Conservation (phyloP, 2,113 vertebrate genomes). For the Sapayoa aenigma region DNA sequence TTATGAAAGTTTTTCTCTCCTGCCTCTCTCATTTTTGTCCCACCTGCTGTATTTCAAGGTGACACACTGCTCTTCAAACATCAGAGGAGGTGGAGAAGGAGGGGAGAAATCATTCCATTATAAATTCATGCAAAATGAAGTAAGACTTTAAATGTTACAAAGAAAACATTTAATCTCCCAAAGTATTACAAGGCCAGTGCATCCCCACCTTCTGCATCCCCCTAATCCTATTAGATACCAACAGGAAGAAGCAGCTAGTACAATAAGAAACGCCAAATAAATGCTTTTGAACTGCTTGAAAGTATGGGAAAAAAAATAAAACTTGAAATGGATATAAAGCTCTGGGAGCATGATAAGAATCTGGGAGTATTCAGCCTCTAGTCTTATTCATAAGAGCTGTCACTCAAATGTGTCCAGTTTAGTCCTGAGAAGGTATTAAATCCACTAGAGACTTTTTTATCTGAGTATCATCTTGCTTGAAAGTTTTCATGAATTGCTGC, state of each 20-base stretch:
- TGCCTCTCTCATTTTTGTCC: not conserved
- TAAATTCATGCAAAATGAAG: not conserved
- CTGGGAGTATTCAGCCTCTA: not conserved
- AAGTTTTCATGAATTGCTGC: not conserved
- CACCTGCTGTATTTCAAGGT: conserved; percentile 15
- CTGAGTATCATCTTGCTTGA: not conserved
- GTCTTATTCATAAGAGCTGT: not conserved
- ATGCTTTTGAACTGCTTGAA: not conserved
- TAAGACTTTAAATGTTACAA: not conserved
- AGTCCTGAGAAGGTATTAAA: not conserved
- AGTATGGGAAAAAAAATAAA: not conserved
- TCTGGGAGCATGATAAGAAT: not conserved
- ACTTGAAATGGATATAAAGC: not conserved
- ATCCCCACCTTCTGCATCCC: not conserved
- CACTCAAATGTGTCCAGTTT: not conserved
- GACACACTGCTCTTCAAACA: not conserved
- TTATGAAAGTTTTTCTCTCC: conserved; percentile 1
- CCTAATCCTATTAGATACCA: not conserved
- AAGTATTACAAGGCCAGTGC: not conserved
- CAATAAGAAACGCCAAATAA: not conserved
- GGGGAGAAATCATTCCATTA: not conserved
- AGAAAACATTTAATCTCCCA: not conserved
- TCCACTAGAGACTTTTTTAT: not conserved
- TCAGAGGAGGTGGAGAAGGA: not conserved
- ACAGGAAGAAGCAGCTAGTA: not conserved